Conservation (phyloP, 2,888 invertebrate species). For the Nomada goodeniana region DNA sequence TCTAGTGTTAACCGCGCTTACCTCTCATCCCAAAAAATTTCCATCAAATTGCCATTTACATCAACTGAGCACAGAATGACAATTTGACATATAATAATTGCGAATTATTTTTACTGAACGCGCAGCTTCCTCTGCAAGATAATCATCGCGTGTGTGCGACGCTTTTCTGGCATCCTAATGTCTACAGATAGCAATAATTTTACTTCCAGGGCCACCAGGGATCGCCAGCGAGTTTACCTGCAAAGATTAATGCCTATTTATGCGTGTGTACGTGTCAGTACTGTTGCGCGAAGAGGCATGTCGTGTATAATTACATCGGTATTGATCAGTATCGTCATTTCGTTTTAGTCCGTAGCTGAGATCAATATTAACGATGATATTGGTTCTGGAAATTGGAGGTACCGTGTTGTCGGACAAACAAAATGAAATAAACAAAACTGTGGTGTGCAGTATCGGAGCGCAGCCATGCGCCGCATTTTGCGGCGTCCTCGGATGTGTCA, state of each 20-base stretch:
- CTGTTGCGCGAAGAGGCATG: conserved; percentile 26
- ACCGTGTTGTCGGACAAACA: conserved; percentile 66
- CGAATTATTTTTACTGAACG: too few relatives aligned
- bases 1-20: too few relatives aligned
- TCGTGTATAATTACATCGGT: conserved; percentile 64
- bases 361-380: conserved; percentile 74
- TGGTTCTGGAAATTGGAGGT: conserved; percentile 61
- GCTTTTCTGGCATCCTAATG: too few relatives aligned
- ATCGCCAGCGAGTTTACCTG: conserved; percentile 64
- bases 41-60: too few relatives aligned
- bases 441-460: conserved; percentile 26
- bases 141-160: too few relatives aligned
- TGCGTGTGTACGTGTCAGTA: conserved; percentile 26
- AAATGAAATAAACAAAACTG: conserved; percentile 73
- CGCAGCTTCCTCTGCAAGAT: too few relatives aligned
- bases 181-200: conserved; percentile 35
- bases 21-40: too few relatives aligned
- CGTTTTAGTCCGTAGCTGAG: conserved; percentile 56
- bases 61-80: too few relatives aligned
- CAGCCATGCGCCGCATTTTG: conserved; percentile 52
- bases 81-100: too few relatives aligned
- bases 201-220: conserved; percentile 55
- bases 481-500: conserved; percentile 61
- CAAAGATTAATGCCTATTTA: conserved; percentile 65
- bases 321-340: conserved; percentile 53